Evolutionary conservation across 2,113 vertebrate species (phyloP).

Genomic region (Mesoclemmys tuberculata): DNA sequence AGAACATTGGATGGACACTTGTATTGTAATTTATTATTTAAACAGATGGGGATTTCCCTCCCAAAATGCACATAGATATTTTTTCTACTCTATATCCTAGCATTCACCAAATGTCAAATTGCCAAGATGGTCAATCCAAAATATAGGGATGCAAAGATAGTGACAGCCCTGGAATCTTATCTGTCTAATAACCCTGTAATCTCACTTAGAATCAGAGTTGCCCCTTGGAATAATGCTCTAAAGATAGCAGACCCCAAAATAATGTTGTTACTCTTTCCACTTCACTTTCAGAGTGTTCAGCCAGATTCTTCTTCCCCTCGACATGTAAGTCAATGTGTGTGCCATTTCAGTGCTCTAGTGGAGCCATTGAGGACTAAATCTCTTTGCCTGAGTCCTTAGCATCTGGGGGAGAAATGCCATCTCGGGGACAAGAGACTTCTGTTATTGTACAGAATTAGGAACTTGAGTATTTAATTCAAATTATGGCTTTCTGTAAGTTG

Average conservation of each 20-base stretch:
- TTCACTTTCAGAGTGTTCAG: constrained; percentile 91
- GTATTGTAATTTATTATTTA: not conserved
- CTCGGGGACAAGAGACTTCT: not conserved
- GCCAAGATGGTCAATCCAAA: not conserved
- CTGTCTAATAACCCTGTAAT: not conserved
- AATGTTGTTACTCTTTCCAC: constrained; percentile 22
- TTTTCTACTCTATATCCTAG: not conserved
- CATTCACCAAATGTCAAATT: not conserved
- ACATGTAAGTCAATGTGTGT: constrained; percentile 87
- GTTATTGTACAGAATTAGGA: not conserved
- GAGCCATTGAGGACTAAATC: not conserved
- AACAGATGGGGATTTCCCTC: not conserved
- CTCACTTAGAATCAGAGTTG: not conserved
- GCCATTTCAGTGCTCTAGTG: constrained; percentile 40
- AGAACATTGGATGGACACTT: not conserved
- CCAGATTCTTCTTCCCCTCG: constrained; percentile 98
- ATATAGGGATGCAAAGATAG: not conserved
- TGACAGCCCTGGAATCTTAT: not conserved
- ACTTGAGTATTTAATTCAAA: not conserved
- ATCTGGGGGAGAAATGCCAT: not conserved
- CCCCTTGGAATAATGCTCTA: constrained; percentile 16
- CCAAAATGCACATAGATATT: not conserved
- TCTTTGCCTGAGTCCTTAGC: not conserved
- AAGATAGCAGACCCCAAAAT: not conserved
- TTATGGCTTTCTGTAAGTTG: not conserved